Evolutionary conservation across 2,797 vertebrate genomes (phyloP), one percentile per base, ranked within the genome.

Genomic region (Arremon brunneinucha): DNA sequence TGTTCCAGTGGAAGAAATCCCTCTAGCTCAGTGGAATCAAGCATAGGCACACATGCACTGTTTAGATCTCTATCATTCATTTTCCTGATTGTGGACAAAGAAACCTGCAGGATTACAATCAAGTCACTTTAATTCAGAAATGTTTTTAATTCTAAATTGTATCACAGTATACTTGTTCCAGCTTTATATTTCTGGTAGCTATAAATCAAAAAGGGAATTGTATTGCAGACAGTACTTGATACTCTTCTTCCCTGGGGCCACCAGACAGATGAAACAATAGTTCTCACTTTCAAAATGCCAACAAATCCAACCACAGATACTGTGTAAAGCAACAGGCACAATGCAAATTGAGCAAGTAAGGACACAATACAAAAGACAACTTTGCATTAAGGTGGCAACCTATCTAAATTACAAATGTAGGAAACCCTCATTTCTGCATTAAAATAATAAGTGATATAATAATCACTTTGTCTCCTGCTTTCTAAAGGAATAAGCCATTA

Each of bases 381-480:
- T 68, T 68, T 55, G 27, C 77, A 87, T 14, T 89, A 77, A 83
- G 23, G 69, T 71, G 53, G 70, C 65, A 94, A 86, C 21, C 63
- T 39, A 32, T 60, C 63, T 90, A 91, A 90, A 75, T 65, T 64
- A 71, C n/a, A 71, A 81, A 43, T 32, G 50, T 34, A 64, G n/a
- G 63, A 94, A 81, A 60, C 30, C 8, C 19, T 86, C 5, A 72
- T 84, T 90, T 86, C 70, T 86, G n/a, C 74, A 84, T 83, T 86
- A 91, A 95, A 94, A 80, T 90, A 88, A 68, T 47, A 71, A 83
- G 37, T 46, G 63, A 79, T 91, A 83, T 34, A 91, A 83, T 76
- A 82, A 95, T 85, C 59, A 76, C 30, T 69, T 76, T 53, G 46
- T 59, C 41, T 83, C 46, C 46, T 78, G 21, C 59, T 77, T 79